Conservation (phyloP, 2,113 vertebrate genomes). For the Aldabrachelys gigantea region DNA sequence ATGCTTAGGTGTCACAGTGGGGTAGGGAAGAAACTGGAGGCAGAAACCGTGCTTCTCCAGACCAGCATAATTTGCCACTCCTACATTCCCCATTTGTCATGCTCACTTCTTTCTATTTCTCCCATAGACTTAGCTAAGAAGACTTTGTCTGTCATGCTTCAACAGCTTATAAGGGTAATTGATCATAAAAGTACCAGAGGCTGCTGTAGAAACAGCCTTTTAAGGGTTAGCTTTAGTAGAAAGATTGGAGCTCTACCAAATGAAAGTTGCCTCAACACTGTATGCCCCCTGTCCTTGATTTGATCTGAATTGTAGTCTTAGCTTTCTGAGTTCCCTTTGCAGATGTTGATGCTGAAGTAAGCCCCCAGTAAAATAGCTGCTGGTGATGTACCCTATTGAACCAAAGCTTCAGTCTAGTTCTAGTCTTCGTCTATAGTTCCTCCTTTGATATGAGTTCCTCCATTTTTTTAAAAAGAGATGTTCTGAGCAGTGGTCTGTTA, state of each 20-base stretch:
- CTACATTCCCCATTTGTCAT: slow-evolving; percentile 56
- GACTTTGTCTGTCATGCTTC: slow-evolving; percentile 56
- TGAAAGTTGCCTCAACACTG: neutral
- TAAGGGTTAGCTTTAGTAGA: slow-evolving; percentile 22
- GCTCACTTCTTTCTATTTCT: slow-evolving; percentile 29
- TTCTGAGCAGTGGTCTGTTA: fast-evolving
- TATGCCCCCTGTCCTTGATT: neutral
- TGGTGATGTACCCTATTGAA: neutral
- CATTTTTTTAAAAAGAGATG: neutral
- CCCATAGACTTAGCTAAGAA: slow-evolving; percentile 38
- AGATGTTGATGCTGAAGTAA: neutral
- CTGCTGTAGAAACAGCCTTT: slow-evolving; percentile 13
- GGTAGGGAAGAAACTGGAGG: neutral
- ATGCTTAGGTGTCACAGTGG: neutral
- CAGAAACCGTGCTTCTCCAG: slow-evolving; percentile 13
- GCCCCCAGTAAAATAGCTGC: neutral
- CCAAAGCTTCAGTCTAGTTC: neutral
- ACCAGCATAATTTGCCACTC: slow-evolving; percentile 12
- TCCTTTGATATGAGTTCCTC: neutral
- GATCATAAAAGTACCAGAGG: neutral
- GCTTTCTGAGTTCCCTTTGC: neutral
- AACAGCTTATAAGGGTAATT: slow-evolving; percentile 50
- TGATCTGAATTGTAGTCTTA: neutral
- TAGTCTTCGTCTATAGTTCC: neutral
- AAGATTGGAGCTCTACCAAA: slow-evolving; percentile 5